A percentile compares a stretch with the other conserved stretches of the same genome.
Conservation (phyloP, 2,888 invertebrate species). For the Drosophila anomalata region DNA sequence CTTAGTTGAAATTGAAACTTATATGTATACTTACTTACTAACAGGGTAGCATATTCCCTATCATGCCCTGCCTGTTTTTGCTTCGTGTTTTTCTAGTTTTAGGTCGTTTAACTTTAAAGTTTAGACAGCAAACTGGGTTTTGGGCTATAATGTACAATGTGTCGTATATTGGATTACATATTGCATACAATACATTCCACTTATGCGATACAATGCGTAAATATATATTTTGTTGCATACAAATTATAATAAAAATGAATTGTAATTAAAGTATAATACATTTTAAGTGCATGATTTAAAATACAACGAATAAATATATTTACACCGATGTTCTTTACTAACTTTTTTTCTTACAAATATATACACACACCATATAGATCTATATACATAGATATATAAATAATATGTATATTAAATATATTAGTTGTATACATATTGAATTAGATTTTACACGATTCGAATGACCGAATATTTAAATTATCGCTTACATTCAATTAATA, state of each 20-base stretch:
- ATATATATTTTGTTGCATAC: conserved; percentile 54
- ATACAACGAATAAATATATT: conserved; percentile 81
- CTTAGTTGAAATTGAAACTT: conserved; percentile 59
- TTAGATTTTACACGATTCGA: conserved; percentile 72
- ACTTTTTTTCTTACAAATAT: conserved; percentile 67
- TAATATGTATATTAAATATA: conserved; percentile 57
- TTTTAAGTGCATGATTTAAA: conserved; percentile 69
- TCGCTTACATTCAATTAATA: conserved; percentile 75
- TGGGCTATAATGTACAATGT: conserved; percentile 44
- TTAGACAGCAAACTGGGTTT: conserved; percentile 59
- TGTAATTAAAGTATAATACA: conserved; percentile 56
- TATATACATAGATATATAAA: conserved; percentile 55
- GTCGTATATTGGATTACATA: conserved; percentile 50
- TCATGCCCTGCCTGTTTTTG: conserved; percentile 49
- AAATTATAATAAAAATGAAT: conserved; percentile 50
- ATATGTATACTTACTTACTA: background rate
- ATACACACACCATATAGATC: conserved; percentile 52
- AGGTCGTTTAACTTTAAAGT: conserved; percentile 60
- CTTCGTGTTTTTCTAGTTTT: conserved; percentile 65
- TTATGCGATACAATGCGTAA: conserved; percentile 41
- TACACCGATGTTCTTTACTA: conserved; percentile 68
- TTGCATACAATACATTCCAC: conserved; percentile 49
- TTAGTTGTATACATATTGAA: conserved; percentile 72
- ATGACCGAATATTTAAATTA: conserved; percentile 61
- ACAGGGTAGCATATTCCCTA: conserved; percentile 4